Evolutionary conservation across 2,888 invertebrate species (phyloP).

Genomic region (Petrolisthes manimaculis): DNA sequence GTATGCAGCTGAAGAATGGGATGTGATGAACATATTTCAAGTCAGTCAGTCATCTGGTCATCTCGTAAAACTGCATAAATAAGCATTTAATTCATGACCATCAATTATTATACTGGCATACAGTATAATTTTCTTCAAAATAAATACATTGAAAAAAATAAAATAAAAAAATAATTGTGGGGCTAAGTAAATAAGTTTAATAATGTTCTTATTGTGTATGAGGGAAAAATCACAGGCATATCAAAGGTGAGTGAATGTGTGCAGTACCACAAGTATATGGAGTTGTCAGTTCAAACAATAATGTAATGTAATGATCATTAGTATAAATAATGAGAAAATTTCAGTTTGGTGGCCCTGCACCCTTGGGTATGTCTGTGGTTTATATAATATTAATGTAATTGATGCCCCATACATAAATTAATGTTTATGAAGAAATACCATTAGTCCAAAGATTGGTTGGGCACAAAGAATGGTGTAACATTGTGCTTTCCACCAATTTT

Average conservation of each 20-base stretch:
- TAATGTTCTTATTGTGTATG: slow-evolving; percentile 14
- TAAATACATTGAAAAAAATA: not conserved
- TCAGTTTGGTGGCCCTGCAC: slow-evolving; percentile 15
- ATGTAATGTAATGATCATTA: not conserved
- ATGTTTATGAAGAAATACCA: slow-evolving; percentile 20
- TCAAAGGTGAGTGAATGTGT: slow-evolving; percentile 9
- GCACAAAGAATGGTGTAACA: slow-evolving; percentile 53
- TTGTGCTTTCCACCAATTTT: slow-evolving; percentile 41
- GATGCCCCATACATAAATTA: slow-evolving; percentile 28
- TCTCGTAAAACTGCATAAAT: too few relatives aligned
- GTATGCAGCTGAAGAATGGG: too few relatives aligned
- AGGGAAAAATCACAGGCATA: slow-evolving; percentile 34
- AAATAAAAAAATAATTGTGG: not conserved
- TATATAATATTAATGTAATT: slow-evolving; percentile 40
- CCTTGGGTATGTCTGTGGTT: slow-evolving; percentile 42
- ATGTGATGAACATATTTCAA: too few relatives aligned
- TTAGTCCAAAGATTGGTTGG: slow-evolving; percentile 53
- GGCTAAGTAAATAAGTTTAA: not conserved
- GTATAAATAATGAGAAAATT: not conserved
- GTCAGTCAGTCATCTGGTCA: too few relatives aligned
- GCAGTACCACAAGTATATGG: not conserved
- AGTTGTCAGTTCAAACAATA: not conserved
- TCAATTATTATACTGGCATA: too few relatives aligned
- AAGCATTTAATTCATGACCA: too few relatives aligned
- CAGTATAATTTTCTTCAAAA: too few relatives aligned